Conservation (phyloP, 2,113 vertebrate species). For the Holacanthus passer region DNA sequence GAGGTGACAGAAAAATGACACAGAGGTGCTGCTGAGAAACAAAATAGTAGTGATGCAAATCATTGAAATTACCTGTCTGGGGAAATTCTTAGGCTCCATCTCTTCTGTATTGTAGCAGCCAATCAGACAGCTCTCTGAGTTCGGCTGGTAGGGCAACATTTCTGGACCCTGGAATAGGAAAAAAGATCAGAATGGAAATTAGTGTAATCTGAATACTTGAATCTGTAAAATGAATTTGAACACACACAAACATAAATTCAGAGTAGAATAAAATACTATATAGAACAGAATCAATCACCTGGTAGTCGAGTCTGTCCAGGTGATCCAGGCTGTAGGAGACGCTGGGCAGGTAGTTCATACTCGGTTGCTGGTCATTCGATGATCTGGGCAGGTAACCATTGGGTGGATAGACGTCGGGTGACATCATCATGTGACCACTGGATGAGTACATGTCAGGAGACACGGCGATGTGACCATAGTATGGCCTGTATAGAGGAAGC, state of each 20-base stretch:
- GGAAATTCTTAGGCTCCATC: slow-evolving; percentile 53
- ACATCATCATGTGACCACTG: slow-evolving; percentile 69
- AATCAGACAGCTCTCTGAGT: slow-evolving; percentile 78
- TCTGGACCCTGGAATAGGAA: slow-evolving; percentile 60
- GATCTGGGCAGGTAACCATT: slow-evolving; percentile 65
- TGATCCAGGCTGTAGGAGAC: slow-evolving; percentile 81
- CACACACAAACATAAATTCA: not conserved
- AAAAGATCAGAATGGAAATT: not conserved
- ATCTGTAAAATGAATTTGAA: no score
- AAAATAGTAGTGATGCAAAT: not conserved
- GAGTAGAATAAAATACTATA: not conserved
- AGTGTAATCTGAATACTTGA: not conserved
- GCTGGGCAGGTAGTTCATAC: slow-evolving; percentile 72
- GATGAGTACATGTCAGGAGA: slow-evolving; percentile 69
- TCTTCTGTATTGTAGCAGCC: slow-evolving; percentile 75
- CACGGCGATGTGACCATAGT: slow-evolving; percentile 74
- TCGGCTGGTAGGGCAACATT: slow-evolving; percentile 70
- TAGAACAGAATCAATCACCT: slow-evolving; percentile 52
- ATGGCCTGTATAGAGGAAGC: slow-evolving; percentile 61
- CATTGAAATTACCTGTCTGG: slow-evolving; percentile 64
- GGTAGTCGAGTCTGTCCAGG: slow-evolving; percentile 77
- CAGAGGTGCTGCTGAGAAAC: not conserved
- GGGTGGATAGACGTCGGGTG: slow-evolving; percentile 64
- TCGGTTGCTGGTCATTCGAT: slow-evolving; percentile 55
- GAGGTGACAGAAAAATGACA: no score